Conservation (phyloP, 1,140 invertebrate species). For the Triops longicaudatus region DNA sequence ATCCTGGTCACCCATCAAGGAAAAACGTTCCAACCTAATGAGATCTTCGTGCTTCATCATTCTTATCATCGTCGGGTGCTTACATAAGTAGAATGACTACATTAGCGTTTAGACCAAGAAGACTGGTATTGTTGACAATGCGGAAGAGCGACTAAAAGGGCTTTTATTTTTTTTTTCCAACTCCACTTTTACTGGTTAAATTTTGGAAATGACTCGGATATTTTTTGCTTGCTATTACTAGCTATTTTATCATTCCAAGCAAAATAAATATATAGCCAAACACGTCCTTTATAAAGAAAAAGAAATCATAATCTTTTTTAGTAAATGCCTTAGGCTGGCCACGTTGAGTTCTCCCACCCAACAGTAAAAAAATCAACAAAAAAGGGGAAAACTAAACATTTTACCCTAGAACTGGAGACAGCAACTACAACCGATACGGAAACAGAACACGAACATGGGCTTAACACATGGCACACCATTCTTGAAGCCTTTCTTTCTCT, state of each 20-base stretch:
- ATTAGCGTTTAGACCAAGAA: background rate
- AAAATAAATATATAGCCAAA: slow-evolving; percentile 7
- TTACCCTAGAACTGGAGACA: background rate
- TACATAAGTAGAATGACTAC: background rate
- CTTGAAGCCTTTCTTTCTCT: background rate
- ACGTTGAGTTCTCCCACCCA: background rate
- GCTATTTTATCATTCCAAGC: background rate
- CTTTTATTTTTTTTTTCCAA: background rate
- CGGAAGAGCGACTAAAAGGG: background rate
- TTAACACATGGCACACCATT: background rate
- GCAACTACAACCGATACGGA: background rate
- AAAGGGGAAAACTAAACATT: background rate
- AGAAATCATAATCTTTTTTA: background rate
- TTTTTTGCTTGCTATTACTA: background rate
- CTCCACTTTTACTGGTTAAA: background rate
- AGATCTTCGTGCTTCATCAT: slow-evolving; percentile 6
- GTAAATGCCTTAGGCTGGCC: background rate
- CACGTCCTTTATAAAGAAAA: background rate
- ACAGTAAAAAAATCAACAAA: background rate
- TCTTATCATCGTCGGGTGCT: background rate
- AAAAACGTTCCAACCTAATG: background rate
- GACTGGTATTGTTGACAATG: background rate
- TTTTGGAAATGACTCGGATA: background rate
- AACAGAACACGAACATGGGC: background rate
- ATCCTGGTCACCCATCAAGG: background rate